Percentiles rank a stretch among this genome's conserved stretches.
Conservation (phyloP, 2,888 invertebrate species). For the Calliphora vomitoria region DNA sequence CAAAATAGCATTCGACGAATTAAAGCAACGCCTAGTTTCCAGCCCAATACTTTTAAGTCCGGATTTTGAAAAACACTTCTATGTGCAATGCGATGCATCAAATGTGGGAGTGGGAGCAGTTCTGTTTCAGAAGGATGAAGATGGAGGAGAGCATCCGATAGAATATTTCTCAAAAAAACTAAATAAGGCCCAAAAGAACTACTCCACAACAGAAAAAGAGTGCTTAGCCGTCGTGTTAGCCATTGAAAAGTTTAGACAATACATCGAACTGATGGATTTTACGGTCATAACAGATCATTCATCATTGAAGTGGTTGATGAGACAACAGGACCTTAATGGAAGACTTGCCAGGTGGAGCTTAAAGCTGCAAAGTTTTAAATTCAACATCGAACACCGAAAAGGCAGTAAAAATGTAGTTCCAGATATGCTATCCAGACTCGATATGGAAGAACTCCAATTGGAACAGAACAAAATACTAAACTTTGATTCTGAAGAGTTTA, state of each 20-base stretch:
- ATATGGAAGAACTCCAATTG: background rate
- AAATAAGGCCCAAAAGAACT: background rate
- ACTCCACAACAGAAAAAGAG: background rate
- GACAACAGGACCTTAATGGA: too few species aligned
- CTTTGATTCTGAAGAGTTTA: background rate
- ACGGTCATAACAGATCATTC: too few species aligned
- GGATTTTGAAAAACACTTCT: slow-evolving; percentile 43
- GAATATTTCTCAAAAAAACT: background rate
- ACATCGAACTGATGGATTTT: too few species aligned
- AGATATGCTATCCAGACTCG: background rate
- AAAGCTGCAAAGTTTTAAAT: background rate
- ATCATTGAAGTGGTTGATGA: too few species aligned
- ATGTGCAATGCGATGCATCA: slow-evolving; percentile 46
- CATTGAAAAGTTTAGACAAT: too few species aligned
- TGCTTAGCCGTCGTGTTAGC: too few species aligned
- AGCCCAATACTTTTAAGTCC: slow-evolving; percentile 36
- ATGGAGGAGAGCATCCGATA: slow-evolving; percentile 15
- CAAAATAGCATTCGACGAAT: background rate
- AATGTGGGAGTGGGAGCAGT: slow-evolving; percentile 49
- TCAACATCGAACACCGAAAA: slow-evolving; percentile 4
- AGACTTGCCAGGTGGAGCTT: background rate
- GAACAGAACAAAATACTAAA: background rate
- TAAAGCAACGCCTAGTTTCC: slow-evolving; percentile 22
- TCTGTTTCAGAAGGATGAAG: slow-evolving; percentile 44
- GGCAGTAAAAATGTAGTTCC: background rate